phyloP scores from a whole-genome alignment of 1,140 invertebrate genomes.

The Zelostemma sp. region DNA sequence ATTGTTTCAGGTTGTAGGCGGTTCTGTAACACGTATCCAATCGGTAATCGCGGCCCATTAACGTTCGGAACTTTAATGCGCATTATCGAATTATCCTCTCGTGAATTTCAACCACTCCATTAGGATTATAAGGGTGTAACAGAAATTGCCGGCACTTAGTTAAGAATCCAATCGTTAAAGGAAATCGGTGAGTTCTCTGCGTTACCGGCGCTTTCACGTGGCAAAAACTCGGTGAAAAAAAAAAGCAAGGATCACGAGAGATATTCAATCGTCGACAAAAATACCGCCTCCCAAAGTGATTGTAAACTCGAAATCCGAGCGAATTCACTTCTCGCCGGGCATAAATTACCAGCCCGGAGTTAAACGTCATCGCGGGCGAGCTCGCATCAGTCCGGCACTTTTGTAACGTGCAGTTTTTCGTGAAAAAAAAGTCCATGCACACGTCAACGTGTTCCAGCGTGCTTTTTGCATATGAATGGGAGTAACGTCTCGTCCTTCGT shows the following conservation, averaged over 20 bases:
- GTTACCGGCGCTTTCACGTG: no score
- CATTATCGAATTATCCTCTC: conserved; percentile 53
- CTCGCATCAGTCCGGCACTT: conserved; percentile 2
- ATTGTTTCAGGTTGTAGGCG: conserved; percentile 47
- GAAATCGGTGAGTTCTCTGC: no score
- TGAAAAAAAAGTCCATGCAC: conserved; percentile 6
- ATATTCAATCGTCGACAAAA: no score
- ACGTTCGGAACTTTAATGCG: conserved; percentile 12
- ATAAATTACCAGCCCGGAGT: conserved; percentile 8
- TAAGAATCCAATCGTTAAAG: not conserved
- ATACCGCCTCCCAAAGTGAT: no score
- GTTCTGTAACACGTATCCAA: conserved; percentile 53
- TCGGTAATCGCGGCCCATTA: conserved; percentile 52
- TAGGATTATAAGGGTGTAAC: not conserved
- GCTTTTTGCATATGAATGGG: conserved; percentile 59
- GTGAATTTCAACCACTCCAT: conserved; percentile 18
- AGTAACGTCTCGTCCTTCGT: conserved; percentile 41
- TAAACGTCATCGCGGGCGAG: conserved; percentile 14
- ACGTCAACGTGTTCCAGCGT: conserved; percentile 21
- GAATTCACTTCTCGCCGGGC: not conserved
- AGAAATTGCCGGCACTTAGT: not conserved
- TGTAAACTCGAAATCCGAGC: not conserved
- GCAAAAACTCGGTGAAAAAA: no score
- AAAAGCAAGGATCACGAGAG: not conserved
- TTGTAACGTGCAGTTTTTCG: conserved; percentile 14